phyloP scores from a whole-genome alignment of 1,140 invertebrate genomes.

The Bicyclus anynana region DNA sequence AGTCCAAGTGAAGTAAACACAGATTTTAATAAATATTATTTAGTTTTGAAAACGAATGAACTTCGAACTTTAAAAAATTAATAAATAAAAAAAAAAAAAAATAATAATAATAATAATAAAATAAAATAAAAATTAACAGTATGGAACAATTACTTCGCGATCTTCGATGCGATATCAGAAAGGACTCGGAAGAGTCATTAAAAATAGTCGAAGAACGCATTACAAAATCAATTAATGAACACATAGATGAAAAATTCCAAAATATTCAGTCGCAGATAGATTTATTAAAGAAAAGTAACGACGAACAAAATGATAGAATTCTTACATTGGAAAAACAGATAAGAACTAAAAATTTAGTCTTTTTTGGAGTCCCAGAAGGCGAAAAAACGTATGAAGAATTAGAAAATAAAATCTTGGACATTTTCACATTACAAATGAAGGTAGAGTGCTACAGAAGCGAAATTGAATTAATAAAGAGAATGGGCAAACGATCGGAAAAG shows the following conservation, averaged over 20 bases:
- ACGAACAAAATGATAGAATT: not conserved
- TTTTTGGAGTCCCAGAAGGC: conserved; percentile 32
- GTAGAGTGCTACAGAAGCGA: conserved; percentile 25
- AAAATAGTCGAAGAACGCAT: not conserved
- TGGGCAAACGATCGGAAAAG: conserved; percentile 31
- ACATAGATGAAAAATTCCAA: not conserved
- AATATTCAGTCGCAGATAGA: not conserved
- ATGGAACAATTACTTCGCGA: not conserved
- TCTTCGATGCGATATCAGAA: not conserved
- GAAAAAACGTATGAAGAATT: conserved; percentile 33
- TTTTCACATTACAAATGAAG: conserved; percentile 33
- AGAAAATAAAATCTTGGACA: conserved; percentile 29
- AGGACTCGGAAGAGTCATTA: not conserved
- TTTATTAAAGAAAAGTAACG: not conserved
- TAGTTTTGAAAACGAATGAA: too few relatives aligned
- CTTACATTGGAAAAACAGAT: conserved; percentile 25
- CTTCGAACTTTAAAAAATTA: too few relatives aligned
- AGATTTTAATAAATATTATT: too few relatives aligned
- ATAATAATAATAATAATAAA: too few relatives aligned
- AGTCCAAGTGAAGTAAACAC: too few relatives aligned
- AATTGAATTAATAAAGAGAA: conserved; percentile 36
- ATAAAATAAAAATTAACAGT: not conserved
- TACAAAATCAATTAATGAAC: not conserved
- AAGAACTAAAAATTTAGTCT: conserved; percentile 33
- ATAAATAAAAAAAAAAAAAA: too few relatives aligned